Evolutionary conservation across 1,140 invertebrate species (phyloP).

Genomic region (Dendroctonus ponderosae): DNA sequence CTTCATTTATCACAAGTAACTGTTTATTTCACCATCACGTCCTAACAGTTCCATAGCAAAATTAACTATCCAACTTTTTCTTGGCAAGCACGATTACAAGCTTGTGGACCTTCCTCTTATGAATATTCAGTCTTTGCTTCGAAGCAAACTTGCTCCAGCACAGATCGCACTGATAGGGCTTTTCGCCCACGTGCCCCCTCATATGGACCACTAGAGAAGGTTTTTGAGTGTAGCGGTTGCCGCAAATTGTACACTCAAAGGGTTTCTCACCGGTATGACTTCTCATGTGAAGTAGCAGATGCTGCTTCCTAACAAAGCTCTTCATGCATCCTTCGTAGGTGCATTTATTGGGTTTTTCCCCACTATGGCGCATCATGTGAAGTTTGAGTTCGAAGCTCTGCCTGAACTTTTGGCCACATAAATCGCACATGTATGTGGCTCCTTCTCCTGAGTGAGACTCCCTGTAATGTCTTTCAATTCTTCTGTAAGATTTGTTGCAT

Average conservation of each 20-base stretch:
- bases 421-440: conserved; percentile 55
- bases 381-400: conserved; percentile 52
- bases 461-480: conserved; percentile 20
- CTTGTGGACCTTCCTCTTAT: conserved; percentile 37
- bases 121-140: conserved; percentile 38
- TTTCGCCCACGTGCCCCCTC: conserved; percentile 54
- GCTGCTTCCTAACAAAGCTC: conserved; percentile 40
- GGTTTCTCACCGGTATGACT: conserved; percentile 72
- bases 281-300: conserved; percentile 53
- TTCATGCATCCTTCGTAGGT: conserved; percentile 53
- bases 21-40: no score
- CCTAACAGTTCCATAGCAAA: no score
- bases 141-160: conserved; percentile 53
- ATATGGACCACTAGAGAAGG: conserved; percentile 69
- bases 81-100: conserved; percentile 2
- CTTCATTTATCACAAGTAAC: no score
- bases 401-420: conserved; percentile 71
- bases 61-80: conserved; percentile 3
- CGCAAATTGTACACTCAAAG: conserved; percentile 60
- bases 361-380: conserved; percentile 68
- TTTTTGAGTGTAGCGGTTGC: conserved; percentile 66
- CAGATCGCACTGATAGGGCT: conserved; percentile 51
- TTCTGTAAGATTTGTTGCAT: conserved; percentile 51
- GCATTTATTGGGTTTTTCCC: conserved; percentile 65
- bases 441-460: conserved; percentile 21